Conservation (phyloP, 2,797 vertebrate genomes). For the Arremon aurantiirostris region DNA sequence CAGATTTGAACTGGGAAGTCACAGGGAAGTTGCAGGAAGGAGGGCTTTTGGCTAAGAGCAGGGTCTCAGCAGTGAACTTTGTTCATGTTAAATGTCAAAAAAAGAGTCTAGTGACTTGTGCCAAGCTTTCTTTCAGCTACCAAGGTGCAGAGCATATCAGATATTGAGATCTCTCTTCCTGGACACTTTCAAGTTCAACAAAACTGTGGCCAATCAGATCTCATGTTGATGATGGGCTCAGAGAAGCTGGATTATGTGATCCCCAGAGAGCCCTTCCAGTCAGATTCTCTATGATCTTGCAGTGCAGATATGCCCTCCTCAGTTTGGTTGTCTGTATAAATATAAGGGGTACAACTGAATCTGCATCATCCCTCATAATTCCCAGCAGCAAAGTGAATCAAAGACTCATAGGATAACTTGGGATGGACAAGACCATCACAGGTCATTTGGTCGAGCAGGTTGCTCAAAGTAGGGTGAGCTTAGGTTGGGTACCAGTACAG, state of each 20-base stretch:
- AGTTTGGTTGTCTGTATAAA: background rate
- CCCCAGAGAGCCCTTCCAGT: background rate
- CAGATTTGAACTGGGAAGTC: background rate
- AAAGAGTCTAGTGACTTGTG: background rate
- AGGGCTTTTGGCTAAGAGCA: background rate
- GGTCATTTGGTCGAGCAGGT: background rate
- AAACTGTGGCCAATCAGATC: background rate
- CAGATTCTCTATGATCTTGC: background rate
- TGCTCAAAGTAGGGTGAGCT: background rate
- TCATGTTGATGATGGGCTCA: background rate
- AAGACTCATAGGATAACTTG: background rate
- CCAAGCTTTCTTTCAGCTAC: background rate
- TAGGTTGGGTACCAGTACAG: background rate
- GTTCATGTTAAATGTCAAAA: background rate
- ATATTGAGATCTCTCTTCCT: background rate
- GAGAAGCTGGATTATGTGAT: background rate
- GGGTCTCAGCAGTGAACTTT: background rate
- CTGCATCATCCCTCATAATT: background rate
- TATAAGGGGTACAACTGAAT: background rate
- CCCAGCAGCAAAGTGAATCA: background rate
- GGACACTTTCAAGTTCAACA: background rate
- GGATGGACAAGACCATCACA: background rate
- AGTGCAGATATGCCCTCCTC: background rate
- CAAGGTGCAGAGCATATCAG: background rate
- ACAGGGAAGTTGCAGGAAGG: rapidly evolving